Conservation (phyloP, 2,797 vertebrate genomes). For the Chaetodon trifasciatus region DNA sequence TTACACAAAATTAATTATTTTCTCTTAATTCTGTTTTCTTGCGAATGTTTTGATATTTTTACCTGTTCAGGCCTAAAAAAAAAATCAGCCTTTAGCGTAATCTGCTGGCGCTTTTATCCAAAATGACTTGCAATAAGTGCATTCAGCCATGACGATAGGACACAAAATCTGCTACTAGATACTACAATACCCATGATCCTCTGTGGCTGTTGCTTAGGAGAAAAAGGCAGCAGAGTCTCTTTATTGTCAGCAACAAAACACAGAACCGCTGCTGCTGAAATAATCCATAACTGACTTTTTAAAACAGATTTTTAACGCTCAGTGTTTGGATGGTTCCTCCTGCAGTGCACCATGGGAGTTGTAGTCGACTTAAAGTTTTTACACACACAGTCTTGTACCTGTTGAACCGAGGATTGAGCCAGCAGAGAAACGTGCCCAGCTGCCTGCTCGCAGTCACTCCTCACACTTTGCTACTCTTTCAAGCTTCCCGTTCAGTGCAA, state of each 20-base stretch:
- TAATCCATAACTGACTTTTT: no score
- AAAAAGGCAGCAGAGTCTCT: no score
- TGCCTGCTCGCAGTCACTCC: neutral
- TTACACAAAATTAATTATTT: neutral
- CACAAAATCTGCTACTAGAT: no score
- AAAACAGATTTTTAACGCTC: neutral
- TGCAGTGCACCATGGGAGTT: neutral
- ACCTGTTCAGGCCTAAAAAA: no score
- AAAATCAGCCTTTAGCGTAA: neutral
- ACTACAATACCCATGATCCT: no score
- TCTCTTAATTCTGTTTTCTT: neutral
- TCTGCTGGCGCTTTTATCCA: no score
- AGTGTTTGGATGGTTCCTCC: neutral
- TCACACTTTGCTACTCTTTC: slow-evolving; percentile 21
- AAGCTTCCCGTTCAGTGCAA: slow-evolving; percentile 10
- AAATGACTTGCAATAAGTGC: no score
- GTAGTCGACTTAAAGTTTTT: neutral
- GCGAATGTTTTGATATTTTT: neutral
- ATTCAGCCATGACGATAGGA: no score
- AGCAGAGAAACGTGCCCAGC: neutral
- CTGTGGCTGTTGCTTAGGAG: no score
- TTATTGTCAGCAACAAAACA: neutral
- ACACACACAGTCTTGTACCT: neutral
- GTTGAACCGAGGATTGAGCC: neutral
- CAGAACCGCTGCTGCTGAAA: no score